A percentile compares a stretch with the other conserved stretches of the same genome.
phyloP scores from a whole-genome alignment of 2,797 vertebrate species.

The Pangasius djambal region DNA sequence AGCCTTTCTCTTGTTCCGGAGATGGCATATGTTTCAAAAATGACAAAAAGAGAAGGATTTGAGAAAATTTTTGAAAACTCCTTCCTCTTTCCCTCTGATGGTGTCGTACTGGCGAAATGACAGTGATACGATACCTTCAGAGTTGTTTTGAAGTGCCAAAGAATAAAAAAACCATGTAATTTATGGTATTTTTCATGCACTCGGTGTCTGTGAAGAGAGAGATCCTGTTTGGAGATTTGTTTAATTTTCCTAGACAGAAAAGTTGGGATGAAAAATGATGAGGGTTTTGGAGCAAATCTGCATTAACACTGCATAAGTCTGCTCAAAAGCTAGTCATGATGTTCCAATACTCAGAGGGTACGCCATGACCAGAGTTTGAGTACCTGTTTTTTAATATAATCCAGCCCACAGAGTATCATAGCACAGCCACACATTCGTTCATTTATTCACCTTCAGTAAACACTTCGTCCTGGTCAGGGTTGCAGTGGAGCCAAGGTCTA shows the following conservation, averaged over 20 bases:
- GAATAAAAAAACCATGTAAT: background rate
- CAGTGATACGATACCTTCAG: no score
- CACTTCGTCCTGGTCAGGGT: background rate
- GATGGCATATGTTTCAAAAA: constrained; percentile 71
- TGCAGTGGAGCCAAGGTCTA: background rate
- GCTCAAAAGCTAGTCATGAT: background rate
- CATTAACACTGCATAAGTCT: background rate
- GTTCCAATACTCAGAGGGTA: background rate
- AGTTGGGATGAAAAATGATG: background rate
- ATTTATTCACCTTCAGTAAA: background rate
- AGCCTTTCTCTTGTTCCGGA: constrained; percentile 71
- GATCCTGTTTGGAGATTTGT: background rate
- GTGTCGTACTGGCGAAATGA: constrained; percentile 62
- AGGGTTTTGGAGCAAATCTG: background rate
- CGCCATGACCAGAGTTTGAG: background rate
- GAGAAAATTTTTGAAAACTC: constrained; percentile 56
- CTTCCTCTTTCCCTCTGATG: constrained; percentile 67
- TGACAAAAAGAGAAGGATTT: constrained; percentile 69
- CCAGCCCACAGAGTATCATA: background rate
- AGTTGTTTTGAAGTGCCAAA: background rate
- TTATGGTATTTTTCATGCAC: background rate
- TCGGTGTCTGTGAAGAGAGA: background rate
- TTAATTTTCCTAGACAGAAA: constrained; percentile 27
- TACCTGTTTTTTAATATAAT: background rate
- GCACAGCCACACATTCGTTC: no score